These are phyloP conservation scores for Brachionus manjavacas DNA, from an alignment of 1,140 invertebrate species.

Conservation along the genomic window DNA sequence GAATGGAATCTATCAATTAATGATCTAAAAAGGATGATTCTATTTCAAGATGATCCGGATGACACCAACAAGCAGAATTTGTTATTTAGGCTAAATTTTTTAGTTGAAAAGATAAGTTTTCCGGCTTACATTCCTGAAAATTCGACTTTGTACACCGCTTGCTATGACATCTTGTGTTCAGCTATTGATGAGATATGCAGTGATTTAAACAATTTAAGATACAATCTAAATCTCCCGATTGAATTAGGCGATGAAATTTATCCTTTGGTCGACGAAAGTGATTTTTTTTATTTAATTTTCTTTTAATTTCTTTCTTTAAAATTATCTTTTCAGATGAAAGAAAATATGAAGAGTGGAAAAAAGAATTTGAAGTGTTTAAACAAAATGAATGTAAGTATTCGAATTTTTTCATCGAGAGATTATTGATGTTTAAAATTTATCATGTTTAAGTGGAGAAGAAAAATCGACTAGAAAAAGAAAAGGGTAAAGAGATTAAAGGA, in stretches of 20 bases:
- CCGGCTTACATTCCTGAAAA: background rate
- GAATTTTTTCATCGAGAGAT: background rate
- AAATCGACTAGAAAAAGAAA: slow-evolving; percentile 26
- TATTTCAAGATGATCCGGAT: background rate
- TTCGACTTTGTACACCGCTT: background rate
- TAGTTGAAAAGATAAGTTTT: slow-evolving; percentile 4
- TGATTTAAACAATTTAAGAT: slow-evolving; percentile 19
- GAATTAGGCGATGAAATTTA: background rate
- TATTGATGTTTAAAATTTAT: background rate
- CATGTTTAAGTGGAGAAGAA: background rate
- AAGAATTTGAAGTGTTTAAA: slow-evolving; percentile 28
- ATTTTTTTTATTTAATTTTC: background rate
- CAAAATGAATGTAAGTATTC: slow-evolving; percentile 26
- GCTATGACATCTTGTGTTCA: slow-evolving; percentile 19
- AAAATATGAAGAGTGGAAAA: slow-evolving; percentile 37
- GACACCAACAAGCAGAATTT: slow-evolving; percentile 9
- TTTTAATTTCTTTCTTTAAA: background rate
- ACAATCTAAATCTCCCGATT: background rate
- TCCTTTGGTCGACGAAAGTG: slow-evolving; percentile 31
- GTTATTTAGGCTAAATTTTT: background rate
- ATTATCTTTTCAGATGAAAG: background rate
- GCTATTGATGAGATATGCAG: background rate
- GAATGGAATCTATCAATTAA: slow-evolving; percentile 46
- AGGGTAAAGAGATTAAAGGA: slow-evolving; percentile 13
- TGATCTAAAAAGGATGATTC: background rate